These are phyloP conservation scores for Brachionus manjavacas DNA, from an alignment of 1,140 invertebrate species.

Conservation along the genomic window DNA sequence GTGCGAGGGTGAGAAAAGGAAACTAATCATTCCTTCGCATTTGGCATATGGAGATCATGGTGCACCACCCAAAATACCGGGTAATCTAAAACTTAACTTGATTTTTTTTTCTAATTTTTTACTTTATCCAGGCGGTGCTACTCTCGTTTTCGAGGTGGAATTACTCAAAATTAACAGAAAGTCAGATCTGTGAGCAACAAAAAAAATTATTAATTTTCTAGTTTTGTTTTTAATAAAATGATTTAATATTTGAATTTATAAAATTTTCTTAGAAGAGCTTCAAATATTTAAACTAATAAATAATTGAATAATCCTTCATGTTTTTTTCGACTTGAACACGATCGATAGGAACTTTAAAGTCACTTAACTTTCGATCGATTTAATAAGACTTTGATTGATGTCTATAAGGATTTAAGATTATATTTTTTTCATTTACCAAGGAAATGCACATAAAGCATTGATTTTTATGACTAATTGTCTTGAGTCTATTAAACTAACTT, in stretches of 20 bases:
- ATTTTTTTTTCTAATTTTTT: constrained; percentile 40
- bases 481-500: not conserved
- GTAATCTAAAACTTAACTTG: not conserved
- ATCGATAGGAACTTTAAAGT: not conserved
- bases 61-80: constrained; percentile 32
- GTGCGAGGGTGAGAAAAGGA: constrained; percentile 78
- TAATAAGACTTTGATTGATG: not conserved
- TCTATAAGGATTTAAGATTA: not conserved
- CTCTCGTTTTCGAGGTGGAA: constrained; percentile 77
- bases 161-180: constrained; percentile 71
- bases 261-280: not conserved
- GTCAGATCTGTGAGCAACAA: constrained; percentile 59
- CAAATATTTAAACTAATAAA: constrained; percentile 22
- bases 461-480: constrained; percentile 11
- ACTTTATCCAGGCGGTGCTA: constrained; percentile 63
- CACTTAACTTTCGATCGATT: constrained; percentile 1
- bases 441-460: not conserved
- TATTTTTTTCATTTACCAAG: not conserved
- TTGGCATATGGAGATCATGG: constrained; percentile 61
- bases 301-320: constrained; percentile 9
- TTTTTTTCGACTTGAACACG: constrained; percentile 18
- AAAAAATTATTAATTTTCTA: constrained; percentile 17
- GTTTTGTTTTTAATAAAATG: constrained; percentile 19
- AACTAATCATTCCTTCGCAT: constrained; percentile 76
- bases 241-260: constrained; percentile 26